Percentiles rank a stretch among this genome's conserved stretches.
Conservation (phyloP, 2,113 vertebrate species). For the Delphinapterus leucas region DNA sequence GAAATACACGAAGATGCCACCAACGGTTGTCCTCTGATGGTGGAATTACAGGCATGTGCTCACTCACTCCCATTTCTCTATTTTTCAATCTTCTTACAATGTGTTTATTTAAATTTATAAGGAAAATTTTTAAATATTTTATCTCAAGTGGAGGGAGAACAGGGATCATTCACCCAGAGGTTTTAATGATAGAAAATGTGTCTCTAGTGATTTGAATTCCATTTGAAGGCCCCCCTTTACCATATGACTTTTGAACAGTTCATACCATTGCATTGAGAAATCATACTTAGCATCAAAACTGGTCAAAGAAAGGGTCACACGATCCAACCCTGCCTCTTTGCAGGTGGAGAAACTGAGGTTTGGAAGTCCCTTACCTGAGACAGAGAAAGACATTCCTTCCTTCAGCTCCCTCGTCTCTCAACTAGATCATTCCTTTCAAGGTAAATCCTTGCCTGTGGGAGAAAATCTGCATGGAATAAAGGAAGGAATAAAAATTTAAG, state of each 20-base stretch:
- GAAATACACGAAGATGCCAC: neutral
- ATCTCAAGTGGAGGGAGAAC: neutral
- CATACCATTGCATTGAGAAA: neutral
- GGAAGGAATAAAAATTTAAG: neutral
- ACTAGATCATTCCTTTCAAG: neutral
- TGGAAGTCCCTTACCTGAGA: neutral
- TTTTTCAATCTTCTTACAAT: neutral
- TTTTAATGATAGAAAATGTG: slow-evolving; percentile 38
- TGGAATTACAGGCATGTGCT: accelerated
- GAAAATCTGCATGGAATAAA: neutral
- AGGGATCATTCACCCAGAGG: slow-evolving; percentile 9
- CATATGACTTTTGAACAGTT: neutral
- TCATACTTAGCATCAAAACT: neutral
- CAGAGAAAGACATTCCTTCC: neutral
- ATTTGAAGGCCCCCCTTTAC: neutral
- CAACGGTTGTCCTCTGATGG: neutral
- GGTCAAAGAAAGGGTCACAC: neutral
- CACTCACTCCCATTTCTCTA: neutral
- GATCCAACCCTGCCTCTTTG: neutral
- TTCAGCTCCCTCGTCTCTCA: neutral
- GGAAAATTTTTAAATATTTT: slow-evolving; percentile 5
- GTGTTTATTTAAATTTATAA: neutral
- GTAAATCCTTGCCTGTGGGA: neutral
- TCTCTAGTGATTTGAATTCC: neutral
- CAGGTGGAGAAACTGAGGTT: neutral